Base-by-base conservation (phyloP, 2,888 invertebrate species). In the Eristalis tenax region DNA sequence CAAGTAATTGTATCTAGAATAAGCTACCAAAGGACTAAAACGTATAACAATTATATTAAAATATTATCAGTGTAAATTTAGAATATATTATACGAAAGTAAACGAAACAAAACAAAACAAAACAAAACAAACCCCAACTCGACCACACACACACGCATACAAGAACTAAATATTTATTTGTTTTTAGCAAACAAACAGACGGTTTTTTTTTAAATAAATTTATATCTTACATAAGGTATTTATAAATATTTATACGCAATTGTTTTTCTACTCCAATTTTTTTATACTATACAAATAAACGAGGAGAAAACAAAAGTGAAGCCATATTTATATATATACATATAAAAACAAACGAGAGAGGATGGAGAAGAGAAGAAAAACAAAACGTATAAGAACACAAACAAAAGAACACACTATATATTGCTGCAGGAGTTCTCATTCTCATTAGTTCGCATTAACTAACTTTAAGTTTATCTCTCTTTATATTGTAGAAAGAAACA, bases 11-110 rank as follows among this genome's bases (percentile, higher is more conserved):
- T 83, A 83, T 83, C 56, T 87, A 87, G 87, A 69, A 76, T 87
- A 83, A 83, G 87, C 80, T 87, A 87, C 87, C 87, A 87, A 87
- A 87, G 87, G 87, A 87, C 87, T 76, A 83, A 87, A 83, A 76
- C 82, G 70, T 78, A 82, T 66, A 87, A 71, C 78, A 40, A 83
- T 56, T 83, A 80, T 83, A 83, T 79, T 79, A 78, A 75, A 86
- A 75, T 80, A 83, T 83, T 83, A 87, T 87, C 83, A 79, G 83
- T 87, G 83, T 87, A 87, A 83, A 87, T 87, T 80, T 76, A 87
- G 83, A 83, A 83, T 76, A 69, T 74, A 68, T 71, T 50, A 61
- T 73, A 32, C 40, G 50, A 65, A 70, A 11, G 66, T 61, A 64
- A 38, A 66, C 61, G 57, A 26, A 63, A 50, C 69, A 70, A n/a